phyloP scores from a whole-genome alignment of 2,113 vertebrate species.

The Lepus americanus region DNA sequence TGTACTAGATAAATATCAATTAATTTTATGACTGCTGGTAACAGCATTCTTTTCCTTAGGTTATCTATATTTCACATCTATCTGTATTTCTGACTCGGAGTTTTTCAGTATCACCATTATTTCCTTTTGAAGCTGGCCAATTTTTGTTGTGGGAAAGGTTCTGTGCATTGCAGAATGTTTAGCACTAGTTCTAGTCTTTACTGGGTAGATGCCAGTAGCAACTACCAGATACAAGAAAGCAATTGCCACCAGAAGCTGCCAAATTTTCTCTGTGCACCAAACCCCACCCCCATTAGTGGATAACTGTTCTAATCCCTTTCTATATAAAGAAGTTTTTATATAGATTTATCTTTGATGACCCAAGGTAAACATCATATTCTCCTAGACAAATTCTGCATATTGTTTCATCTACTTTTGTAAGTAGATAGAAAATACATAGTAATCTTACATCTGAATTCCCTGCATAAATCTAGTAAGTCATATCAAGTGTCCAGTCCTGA shows the following conservation, averaged over 20 bases:
- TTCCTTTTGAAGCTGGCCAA: neutral
- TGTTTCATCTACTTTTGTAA: neutral
- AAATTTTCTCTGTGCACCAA: neutral
- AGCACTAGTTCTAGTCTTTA: neutral
- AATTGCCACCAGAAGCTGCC: neutral
- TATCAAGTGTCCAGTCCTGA: neutral
- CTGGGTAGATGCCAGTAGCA: neutral
- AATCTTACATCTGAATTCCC: neutral
- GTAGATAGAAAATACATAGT: neutral
- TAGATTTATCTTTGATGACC: neutral
- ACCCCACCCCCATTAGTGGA: neutral
- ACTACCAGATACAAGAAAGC: neutral
- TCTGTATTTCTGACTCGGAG: neutral
- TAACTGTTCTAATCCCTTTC: neutral
- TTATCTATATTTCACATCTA: neutral
- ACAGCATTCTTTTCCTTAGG: neutral
- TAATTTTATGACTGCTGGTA: neutral
- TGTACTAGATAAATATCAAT: neutral
- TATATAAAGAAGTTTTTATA: neutral
- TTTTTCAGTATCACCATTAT: neutral
- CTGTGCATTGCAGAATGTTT: neutral
- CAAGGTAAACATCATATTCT: neutral
- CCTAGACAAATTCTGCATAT: neutral
- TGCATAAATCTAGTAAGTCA: neutral
- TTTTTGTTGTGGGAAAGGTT: neutral